phyloP scores from a whole-genome alignment of 1,140 invertebrate genomes.

The Drosophila littoralis region DNA sequence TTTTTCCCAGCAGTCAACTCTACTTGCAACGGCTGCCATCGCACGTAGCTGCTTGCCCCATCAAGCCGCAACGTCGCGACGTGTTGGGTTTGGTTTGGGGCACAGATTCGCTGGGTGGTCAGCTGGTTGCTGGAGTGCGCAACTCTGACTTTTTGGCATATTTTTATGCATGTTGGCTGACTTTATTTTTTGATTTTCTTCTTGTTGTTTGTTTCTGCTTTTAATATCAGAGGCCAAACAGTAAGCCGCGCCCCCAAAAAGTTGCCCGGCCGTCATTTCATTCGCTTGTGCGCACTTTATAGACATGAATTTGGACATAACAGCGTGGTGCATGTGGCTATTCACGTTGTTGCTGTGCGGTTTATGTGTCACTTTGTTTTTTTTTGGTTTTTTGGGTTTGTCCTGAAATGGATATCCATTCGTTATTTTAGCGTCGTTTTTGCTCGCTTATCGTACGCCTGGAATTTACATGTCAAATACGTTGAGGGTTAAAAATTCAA shows the following conservation, averaged over 20 bases:
- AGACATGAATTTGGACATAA: slow-evolving; percentile 44
- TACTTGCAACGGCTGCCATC: slow-evolving; percentile 61
- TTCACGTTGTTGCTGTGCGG: slow-evolving; percentile 16
- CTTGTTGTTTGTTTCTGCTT: slow-evolving; percentile 12
- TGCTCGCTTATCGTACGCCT: slow-evolving; percentile 18
- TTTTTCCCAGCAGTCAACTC: slow-evolving; percentile 46
- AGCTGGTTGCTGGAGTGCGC: slow-evolving; percentile 27
- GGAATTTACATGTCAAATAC: slow-evolving; percentile 36
- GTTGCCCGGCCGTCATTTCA: slow-evolving; percentile 20
- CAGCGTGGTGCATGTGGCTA: slow-evolving; percentile 23
- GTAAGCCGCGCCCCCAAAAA: slow-evolving; percentile 38
- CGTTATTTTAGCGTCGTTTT: slow-evolving; percentile 18
- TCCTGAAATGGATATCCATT: slow-evolving; percentile 26
- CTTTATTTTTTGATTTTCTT: slow-evolving; percentile 28
- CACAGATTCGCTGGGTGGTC: slow-evolving; percentile 52
- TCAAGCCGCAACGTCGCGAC: slow-evolving; percentile 13
- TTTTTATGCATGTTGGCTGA: slow-evolving; percentile 61
- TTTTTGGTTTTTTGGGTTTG: neutral
- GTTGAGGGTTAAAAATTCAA: slow-evolving; percentile 21
- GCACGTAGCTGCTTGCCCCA: slow-evolving; percentile 55
- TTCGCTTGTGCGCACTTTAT: slow-evolving; percentile 69
- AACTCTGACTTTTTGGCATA: slow-evolving; percentile 55
- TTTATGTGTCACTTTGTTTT: slow-evolving; percentile 33
- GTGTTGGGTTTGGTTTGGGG: slow-evolving; percentile 3
- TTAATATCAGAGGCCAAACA: slow-evolving; percentile 57